phyloP scores from a whole-genome alignment of 1,140 invertebrate genomes.

The Leucophenga varia region DNA sequence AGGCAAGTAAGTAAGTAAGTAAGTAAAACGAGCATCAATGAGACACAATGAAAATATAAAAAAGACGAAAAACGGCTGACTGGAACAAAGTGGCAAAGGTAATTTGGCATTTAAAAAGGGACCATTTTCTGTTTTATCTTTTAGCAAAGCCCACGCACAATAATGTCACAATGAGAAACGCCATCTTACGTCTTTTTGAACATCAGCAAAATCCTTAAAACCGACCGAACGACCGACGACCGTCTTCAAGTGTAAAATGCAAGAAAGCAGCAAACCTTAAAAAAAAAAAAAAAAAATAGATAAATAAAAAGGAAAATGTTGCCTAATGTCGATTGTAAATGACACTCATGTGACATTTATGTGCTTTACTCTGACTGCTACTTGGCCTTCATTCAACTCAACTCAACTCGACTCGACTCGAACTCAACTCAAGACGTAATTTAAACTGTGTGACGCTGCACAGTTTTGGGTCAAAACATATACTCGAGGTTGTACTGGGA shows the following conservation, averaged over 20 bases:
- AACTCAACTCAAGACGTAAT: not conserved
- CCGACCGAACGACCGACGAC: constrained; percentile 8
- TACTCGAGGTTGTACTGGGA: no score
- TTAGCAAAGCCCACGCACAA: no score
- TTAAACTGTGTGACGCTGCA: constrained; percentile 13
- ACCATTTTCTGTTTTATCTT: no score
- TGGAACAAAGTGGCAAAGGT: constrained; percentile 15
- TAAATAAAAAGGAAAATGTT: constrained; percentile 3
- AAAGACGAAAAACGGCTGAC: no score
- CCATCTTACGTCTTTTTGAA: no score
- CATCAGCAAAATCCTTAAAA: constrained; percentile 26
- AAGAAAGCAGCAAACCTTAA: no score
- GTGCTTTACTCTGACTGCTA: no score
- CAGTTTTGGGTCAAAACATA: not conserved
- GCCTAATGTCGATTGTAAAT: constrained; percentile 4
- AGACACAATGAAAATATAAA: not conserved
- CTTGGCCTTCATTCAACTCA: constrained; percentile 5
- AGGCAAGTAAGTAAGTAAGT: no score
- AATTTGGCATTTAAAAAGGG: constrained; percentile 52
- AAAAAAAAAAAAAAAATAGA: no score
- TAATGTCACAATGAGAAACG: no score
- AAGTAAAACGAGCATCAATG: not conserved
- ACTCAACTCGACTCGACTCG: not conserved
- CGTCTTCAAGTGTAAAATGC: constrained; percentile 13
- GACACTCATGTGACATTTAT: constrained; percentile 26